phyloP scores from a whole-genome alignment of 2,888 invertebrate genomes.

The Drosophila villosipedis region DNA sequence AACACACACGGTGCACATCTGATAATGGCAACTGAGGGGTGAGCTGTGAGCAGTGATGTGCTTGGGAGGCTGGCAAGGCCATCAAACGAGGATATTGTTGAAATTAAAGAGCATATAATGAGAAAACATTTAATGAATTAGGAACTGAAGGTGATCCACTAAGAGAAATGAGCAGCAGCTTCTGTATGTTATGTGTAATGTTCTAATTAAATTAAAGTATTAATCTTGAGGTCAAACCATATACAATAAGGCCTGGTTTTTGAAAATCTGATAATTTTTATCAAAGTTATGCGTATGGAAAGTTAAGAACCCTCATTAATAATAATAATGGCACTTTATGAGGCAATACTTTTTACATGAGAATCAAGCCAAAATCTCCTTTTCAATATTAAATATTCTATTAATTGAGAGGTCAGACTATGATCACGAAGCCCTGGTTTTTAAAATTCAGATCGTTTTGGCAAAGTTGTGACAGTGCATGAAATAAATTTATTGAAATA shows the following conservation, averaged over 20 bases:
- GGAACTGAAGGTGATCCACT: not conserved
- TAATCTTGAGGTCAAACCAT: not conserved
- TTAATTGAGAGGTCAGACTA: not conserved
- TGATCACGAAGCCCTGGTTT: not conserved
- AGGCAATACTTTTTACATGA: not conserved
- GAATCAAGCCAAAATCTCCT: not conserved
- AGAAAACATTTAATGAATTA: slow-evolving; percentile 58
- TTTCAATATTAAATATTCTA: too few species aligned
- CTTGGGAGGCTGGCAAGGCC: slow-evolving; percentile 8
- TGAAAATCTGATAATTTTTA: not conserved
- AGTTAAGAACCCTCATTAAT: too few species aligned
- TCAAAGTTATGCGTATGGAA: too few species aligned
- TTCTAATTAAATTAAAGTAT: not conserved
- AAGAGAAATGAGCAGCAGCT: slow-evolving; percentile 1
- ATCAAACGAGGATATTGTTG: slow-evolving; percentile 67
- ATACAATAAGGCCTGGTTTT: not conserved
- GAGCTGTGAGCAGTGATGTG: not conserved
- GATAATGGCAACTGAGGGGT: slow-evolving; percentile 27
- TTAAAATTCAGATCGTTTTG: not conserved
- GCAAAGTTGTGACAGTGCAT: not conserved
- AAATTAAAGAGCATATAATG: slow-evolving; percentile 74
- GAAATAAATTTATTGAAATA: not conserved
- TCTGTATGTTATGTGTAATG: not conserved
- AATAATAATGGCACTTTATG: not conserved
- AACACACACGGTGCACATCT: slow-evolving; percentile 26